Conservation (phyloP, 2,888 invertebrate genomes). For the Polydrusus tereticollis region DNA sequence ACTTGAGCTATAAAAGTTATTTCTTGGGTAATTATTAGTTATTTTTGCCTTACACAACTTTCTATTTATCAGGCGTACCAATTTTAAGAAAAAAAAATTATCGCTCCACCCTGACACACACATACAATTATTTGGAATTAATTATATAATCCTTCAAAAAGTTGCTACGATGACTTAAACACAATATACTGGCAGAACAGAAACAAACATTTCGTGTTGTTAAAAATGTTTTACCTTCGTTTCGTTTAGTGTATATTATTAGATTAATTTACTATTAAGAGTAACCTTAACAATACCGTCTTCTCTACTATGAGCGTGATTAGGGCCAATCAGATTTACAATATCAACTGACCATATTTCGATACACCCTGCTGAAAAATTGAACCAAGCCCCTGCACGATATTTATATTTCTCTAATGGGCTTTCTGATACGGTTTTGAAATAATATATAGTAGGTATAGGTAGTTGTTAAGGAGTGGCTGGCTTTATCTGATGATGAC, state of each 20-base stretch:
- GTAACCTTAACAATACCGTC: conserved; percentile 1
- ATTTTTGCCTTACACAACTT: too few species aligned
- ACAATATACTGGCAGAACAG: too few species aligned
- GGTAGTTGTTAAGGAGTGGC: conserved; percentile 1
- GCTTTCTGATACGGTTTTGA: background rate
- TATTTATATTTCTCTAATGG: conserved; percentile 34
- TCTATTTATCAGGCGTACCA: too few species aligned
- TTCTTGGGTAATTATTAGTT: too few species aligned
- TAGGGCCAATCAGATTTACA: conserved; percentile 19
- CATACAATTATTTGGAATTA: too few species aligned
- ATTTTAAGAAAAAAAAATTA: too few species aligned
- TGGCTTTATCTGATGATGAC: conserved; percentile 7
- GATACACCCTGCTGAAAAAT: conserved; percentile 37
- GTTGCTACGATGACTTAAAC: too few species aligned
- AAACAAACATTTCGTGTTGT: too few species aligned
- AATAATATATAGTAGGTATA: too few species aligned
- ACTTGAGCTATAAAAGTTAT: too few species aligned
- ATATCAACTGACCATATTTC: background rate
- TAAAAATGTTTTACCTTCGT: background rate
- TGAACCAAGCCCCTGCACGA: conserved; percentile 32
- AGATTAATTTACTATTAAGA: conserved; percentile 2
- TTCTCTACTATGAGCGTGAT: conserved; percentile 17
- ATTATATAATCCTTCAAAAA: too few species aligned
- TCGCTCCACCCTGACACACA: too few species aligned
- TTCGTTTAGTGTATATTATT: background rate